phyloP scores from a whole-genome alignment of 2,797 vertebrate genomes.

The Acrossocheilus fasciatus region DNA sequence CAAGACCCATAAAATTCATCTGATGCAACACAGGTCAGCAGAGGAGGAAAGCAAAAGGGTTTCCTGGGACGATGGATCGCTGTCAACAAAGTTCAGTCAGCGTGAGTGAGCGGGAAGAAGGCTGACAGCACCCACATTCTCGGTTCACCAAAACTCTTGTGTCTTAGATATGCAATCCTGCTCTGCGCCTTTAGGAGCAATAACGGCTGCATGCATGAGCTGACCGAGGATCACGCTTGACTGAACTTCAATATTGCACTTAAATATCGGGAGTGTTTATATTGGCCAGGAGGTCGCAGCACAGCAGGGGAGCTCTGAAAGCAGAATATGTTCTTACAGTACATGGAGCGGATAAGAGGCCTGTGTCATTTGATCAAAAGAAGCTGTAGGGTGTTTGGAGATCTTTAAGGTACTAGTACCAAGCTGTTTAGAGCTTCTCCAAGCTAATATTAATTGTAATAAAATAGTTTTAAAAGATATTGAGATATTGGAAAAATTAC shows the following conservation, averaged over 20 bases:
- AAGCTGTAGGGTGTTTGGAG: conserved; percentile 3
- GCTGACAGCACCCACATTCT: conserved; percentile 1
- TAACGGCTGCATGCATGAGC: conserved; percentile 24
- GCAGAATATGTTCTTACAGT: conserved; percentile 10
- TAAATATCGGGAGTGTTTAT: conserved; percentile 32
- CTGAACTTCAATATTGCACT: conserved; percentile 27
- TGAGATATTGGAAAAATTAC: background rate
- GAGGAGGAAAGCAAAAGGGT: background rate
- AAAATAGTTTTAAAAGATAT: background rate
- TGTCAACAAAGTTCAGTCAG: conserved; percentile 22
- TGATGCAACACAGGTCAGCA: conserved; percentile 20
- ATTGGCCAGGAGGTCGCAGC: background rate
- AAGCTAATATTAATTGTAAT: background rate
- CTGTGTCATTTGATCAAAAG: conserved; percentile 7
- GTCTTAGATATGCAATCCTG: conserved; percentile 1
- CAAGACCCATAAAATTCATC: conserved; percentile 3
- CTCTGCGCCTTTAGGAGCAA: conserved; percentile 21
- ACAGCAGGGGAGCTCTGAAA: conserved; percentile 31
- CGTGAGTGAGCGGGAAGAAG: background rate
- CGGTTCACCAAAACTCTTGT: background rate
- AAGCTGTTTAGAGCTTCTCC: background rate
- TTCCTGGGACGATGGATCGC: background rate
- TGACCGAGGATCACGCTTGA: conserved; percentile 27
- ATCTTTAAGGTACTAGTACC: background rate
- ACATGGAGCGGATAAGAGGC: conserved; percentile 14